Evolutionary conservation across 2,888 invertebrate species (phyloP).

Genomic region (Barypeithes pellucidus): DNA sequence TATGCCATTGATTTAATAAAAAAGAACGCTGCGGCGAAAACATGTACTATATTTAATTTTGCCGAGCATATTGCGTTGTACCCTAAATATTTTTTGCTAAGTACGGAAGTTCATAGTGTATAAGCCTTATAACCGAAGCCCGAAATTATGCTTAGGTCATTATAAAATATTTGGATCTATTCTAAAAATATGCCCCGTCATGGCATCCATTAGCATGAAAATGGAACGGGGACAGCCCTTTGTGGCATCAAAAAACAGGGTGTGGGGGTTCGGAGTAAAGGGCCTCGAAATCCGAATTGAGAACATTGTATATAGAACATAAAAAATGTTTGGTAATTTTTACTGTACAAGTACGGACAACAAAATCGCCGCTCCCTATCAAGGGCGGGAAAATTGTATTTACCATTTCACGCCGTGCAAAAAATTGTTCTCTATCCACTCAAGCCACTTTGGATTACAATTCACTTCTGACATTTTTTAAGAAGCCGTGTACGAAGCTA

Average conservation of each 20-base stretch:
- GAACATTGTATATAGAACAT: conserved; percentile 4
- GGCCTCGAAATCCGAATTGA: background rate
- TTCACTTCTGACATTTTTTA: too few species aligned
- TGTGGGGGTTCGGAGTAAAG: conserved; percentile 5
- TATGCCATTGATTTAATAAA: conserved; percentile 36
- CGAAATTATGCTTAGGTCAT: conserved; percentile 39
- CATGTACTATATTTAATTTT: conserved; percentile 30
- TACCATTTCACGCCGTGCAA: too few species aligned
- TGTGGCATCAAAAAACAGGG: conserved; percentile 26
- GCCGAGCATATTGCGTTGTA: background rate
- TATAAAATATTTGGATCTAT: conserved; percentile 51
- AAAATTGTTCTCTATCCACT: too few species aligned
- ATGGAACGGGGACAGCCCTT: conserved; percentile 43
- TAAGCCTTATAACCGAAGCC: conserved; percentile 14
- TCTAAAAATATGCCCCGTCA: conserved; percentile 51
- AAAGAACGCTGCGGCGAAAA: conserved; percentile 32
- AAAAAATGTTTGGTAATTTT: background rate
- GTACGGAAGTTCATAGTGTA: conserved; percentile 44
- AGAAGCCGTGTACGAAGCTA: too few species aligned
- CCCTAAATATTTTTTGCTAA: conserved; percentile 32
- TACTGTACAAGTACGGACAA: background rate
- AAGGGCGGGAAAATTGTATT: too few species aligned
- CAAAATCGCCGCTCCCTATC: too few species aligned
- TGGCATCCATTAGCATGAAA: conserved; percentile 51
- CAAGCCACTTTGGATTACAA: too few species aligned